Evolutionary conservation across 2,888 invertebrate species (phyloP), one percentile per base, ranked within the genome.

Genomic region (Ptychoptera albimana): DNA sequence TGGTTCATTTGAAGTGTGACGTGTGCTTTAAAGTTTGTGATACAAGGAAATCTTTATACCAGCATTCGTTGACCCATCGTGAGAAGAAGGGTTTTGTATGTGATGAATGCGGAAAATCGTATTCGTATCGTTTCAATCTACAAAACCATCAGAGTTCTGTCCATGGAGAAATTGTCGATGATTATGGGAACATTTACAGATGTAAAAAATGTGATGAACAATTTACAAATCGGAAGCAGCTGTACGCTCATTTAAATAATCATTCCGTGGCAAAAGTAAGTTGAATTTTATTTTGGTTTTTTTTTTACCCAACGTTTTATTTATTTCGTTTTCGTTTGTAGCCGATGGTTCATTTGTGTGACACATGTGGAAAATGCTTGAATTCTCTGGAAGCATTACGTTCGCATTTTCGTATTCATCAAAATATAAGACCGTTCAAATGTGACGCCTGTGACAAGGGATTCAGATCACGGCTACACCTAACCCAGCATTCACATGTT

Each of bases 71-170:
- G 11, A 40, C 34, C 1, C 47, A 47, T 15, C 32, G 44, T 6
- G 37, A 42, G 13, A 43, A 40, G 14, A 31, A 12, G 10, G 32
- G 14, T 15, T 45, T 37, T n/a, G 23, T 45, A 1, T 47, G 47
- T 31, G 47, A 47, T 29, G 42, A 47, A 30, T 47, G 47, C n/a
- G 47, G 47, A 11, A 46, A 46, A 36, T 30, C 35, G 3, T 47
- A 42, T 31, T 35, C 44, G 16, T 44, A 47, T 39, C 42, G 44
- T 29, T 47, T 45, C 29, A 45, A 43, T 37, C 34, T 47, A 12
- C 45, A 47, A 15, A 47, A 47, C 40, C 47, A 47, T 37, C 45
- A 43, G 37, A 39, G 43, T 1, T 23, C 44, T 1, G 14, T 36
- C 30, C 47, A 47, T 39, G 47, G 45, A 8, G 45, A 47, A 37